phyloP scores from a whole-genome alignment of 2,797 vertebrate genomes.

The Bradypodion ventrale region DNA sequence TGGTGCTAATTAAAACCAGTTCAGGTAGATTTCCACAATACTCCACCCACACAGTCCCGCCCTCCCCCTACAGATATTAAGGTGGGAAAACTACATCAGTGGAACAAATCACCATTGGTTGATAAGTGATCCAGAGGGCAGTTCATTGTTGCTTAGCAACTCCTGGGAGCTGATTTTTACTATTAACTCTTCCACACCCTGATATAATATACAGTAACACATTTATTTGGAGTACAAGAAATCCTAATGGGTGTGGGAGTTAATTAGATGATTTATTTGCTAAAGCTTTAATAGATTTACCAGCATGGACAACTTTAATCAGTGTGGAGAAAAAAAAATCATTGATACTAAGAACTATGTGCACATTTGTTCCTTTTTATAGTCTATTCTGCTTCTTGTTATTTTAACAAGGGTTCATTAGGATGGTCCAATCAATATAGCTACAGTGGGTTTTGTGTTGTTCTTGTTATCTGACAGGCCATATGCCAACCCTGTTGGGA shows the following conservation, averaged over 20 bases:
- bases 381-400: background rate
- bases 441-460: background rate
- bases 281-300: background rate
- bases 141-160: slow-evolving; percentile 63
- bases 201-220: rapidly evolving
- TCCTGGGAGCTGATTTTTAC: slow-evolving; percentile 33
- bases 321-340: background rate
- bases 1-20: background rate
- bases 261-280: background rate
- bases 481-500: background rate
- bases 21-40: background rate
- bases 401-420: background rate
- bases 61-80: background rate
- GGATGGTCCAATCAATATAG: background rate
- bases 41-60: background rate
- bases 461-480: background rate
- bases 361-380: background rate
- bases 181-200: background rate
- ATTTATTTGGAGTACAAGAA: background rate
- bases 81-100: slow-evolving; percentile 4
- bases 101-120: slow-evolving; percentile 38
- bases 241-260: background rate
- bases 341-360: background rate
- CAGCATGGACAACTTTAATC: background rate
- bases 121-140: slow-evolving; percentile 15